phyloP scores from a whole-genome alignment of 1,140 invertebrate species.

The Diorhabda elongata region DNA sequence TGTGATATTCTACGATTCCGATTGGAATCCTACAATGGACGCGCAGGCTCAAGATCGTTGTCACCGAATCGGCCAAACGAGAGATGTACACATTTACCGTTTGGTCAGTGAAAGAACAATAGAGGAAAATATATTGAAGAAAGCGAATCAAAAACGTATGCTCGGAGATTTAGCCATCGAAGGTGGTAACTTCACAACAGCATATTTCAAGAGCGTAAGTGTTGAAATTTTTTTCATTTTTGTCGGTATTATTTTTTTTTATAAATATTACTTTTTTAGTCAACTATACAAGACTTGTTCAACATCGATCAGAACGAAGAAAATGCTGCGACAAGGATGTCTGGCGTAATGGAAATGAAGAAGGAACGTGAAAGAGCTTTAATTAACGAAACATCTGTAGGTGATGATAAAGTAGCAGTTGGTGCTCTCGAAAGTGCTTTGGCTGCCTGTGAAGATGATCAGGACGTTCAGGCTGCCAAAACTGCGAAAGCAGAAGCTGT shows the following conservation, averaged over 20 bases:
- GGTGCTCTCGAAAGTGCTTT: constrained; percentile 77
- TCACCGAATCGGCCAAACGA: constrained; percentile 97
- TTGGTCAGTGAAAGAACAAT: constrained; percentile 95
- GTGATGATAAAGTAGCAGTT: constrained; percentile 58
- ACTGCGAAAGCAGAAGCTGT: constrained; percentile 89
- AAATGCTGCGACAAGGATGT: constrained; percentile 57
- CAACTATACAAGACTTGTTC: constrained; percentile 91
- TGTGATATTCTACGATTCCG: constrained; percentile 99
- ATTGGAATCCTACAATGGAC: constrained; percentile 99
- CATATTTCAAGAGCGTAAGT: constrained; percentile 90
- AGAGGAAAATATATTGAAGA: constrained; percentile 99
- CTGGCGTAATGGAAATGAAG: constrained; percentile 54
- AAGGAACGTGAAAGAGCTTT: constrained; percentile 49
- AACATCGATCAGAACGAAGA: constrained; percentile 68
- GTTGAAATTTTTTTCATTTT: neutral
- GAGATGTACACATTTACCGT: constrained; percentile 98
- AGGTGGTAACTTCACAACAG: constrained; percentile 97
- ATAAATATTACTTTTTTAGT: constrained; percentile 51
- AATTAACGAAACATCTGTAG: constrained; percentile 28
- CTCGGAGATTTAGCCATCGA: constrained; percentile 97
- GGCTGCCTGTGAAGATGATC: constrained; percentile 90
- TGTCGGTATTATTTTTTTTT: neutral
- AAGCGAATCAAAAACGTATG: constrained; percentile 95
- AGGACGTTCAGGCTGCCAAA: constrained; percentile 85
- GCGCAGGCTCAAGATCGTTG: constrained; percentile 98